A percentile compares a stretch with the other conserved stretches of the same genome.
Evolutionary conservation across 2,113 vertebrate species (phyloP).

Genomic region (Gasterosteus aculeatus): DNA sequence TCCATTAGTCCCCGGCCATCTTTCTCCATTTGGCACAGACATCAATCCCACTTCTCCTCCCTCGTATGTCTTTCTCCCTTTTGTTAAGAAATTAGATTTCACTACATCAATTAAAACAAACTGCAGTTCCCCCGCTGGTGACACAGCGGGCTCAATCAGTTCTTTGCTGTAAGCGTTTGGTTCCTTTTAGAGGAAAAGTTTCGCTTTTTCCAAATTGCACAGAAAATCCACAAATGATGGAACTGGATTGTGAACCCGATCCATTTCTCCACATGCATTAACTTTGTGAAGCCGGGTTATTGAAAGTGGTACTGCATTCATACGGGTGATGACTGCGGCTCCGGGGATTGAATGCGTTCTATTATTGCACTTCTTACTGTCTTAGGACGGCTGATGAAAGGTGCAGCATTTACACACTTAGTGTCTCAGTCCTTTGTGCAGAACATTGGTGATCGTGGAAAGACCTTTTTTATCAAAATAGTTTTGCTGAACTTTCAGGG

Average conservation of each 20-base stretch:
- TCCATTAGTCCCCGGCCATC: constrained; percentile 57
- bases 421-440: background rate
- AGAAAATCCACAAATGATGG: constrained; percentile 37
- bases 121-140: constrained; percentile 47
- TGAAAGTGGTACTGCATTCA: constrained; percentile 10
- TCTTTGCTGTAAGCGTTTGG: constrained; percentile 47
- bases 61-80: constrained; percentile 19
- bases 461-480: background rate
- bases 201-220: constrained; percentile 41
- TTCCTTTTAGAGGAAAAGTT: constrained; percentile 53
- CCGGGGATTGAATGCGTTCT: constrained; percentile 1
- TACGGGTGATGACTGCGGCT: constrained; percentile 17
- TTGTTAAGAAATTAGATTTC: constrained; percentile 42
- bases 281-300: constrained; percentile 43
- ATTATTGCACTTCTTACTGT: constrained; percentile 2
- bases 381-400: constrained; percentile 4
- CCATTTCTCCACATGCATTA: constrained; percentile 18
- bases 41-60: constrained; percentile 58
- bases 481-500: background rate
- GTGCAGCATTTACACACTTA: constrained; percentile 12
- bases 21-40: constrained; percentile 68
- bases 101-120: constrained; percentile 47
- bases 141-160: constrained; percentile 45
- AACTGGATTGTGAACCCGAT: constrained; percentile 11
- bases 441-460: background rate